These are phyloP conservation scores for Hypomecis atomaria DNA, from an alignment of 2,888 invertebrate species.

Conservation along the genomic window DNA sequence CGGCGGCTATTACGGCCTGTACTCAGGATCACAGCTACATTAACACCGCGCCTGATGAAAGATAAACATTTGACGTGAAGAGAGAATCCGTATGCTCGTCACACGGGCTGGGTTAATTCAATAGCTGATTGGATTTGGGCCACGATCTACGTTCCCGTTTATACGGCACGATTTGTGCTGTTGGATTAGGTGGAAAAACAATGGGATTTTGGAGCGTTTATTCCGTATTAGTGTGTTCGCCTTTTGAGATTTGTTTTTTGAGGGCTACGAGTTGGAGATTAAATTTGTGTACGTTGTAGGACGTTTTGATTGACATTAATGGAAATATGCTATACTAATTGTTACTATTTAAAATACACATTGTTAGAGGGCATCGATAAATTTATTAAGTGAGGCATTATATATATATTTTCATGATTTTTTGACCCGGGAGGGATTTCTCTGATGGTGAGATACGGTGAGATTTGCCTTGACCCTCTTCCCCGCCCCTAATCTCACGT, in stretches of 20 bases:
- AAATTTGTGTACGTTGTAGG: no score
- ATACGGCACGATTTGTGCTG: constrained; percentile 56
- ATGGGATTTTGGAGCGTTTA: constrained; percentile 15
- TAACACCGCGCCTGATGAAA: constrained; percentile 79
- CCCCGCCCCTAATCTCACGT: no score
- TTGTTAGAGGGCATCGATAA: no score
- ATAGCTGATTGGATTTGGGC: constrained; percentile 84
- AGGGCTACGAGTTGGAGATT: not conserved
- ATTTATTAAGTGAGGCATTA: no score
- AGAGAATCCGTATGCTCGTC: constrained; percentile 83
- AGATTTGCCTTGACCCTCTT: no score
- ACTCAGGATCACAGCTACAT: constrained; percentile 72
- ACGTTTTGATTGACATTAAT: no score
- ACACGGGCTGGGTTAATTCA: constrained; percentile 83
- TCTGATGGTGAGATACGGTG: no score
- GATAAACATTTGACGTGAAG: constrained; percentile 83
- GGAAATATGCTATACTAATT: no score
- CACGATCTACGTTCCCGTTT: constrained; percentile 71
- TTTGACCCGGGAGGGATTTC: no score
- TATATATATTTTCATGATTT: no score
- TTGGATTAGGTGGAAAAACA: constrained; percentile 17
- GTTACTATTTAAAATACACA: no score
- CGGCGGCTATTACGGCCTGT: constrained; percentile 66
- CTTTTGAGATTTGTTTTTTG: not conserved
- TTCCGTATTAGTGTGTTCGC: not conserved